Evolutionary conservation across 2,888 invertebrate species (phyloP), one percentile per base, ranked within the genome.

Genomic region (Latheticus oryzae): DNA sequence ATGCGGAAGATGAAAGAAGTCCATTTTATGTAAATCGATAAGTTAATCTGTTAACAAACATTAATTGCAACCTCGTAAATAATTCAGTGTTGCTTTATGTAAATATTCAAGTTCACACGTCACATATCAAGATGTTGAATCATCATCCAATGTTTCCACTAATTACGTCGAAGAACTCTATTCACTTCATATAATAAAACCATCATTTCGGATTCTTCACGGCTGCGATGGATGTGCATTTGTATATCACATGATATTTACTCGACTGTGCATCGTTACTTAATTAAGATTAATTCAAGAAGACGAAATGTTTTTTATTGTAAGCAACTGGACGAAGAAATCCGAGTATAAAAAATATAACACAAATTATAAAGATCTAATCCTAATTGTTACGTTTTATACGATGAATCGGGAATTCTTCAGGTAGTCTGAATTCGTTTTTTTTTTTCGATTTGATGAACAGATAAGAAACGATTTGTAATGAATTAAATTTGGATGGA

Each of bases 81-180:
- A 65, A 67, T 66, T 66, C 68, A 64, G 64, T 67, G 68, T 64
- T 64, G 64, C 63, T 68, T 69, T 67, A 68, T 68, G 66, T 57
- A 65, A 68, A 70, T 66, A 54, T 40, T 28, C 40, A 47, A 56
- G 64, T 68, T 70, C 70, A 70, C 70, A 70, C 67, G 62, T 67
- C 62, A 60, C 59, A 58, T 57, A 63, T 64, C 59, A 56, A 65
- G 64, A 65, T 65, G 53, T 45, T 60, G 38, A 45, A 58, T 52
- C 58, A 52, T 37, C 47, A 47, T 47, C 47, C 9, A 47, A 47
- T 19, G 47, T 33, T 35, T 35, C 26, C 47, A 48, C 55, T 55
- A 55, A 55, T 55, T 55, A 55, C 37, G 30, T 47, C 54, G 43
- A 42, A 32, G 42, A 54, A 54, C 26, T 24, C 45, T 13, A 45